Evolutionary conservation across 2,888 invertebrate genomes (phyloP), one percentile per base, ranked within the genome.

Genomic region (Tenthredo distinguenda): DNA sequence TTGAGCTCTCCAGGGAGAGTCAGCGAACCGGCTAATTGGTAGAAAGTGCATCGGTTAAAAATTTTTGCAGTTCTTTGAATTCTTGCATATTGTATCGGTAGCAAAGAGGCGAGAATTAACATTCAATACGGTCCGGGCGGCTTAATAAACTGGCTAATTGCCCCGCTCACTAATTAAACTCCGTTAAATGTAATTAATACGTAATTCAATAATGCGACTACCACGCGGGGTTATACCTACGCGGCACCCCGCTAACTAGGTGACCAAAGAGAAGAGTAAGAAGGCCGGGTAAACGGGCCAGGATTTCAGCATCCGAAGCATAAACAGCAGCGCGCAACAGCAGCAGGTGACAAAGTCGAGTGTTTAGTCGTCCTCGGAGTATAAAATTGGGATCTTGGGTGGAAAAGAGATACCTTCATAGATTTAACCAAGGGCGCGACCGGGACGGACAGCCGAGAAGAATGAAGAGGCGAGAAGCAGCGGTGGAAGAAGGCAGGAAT

Each of bases 401-500:
- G 84, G 84, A 84, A 84, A 85, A 85, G 86, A 83, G 85, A 77
- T 21, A 31, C 40, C 40, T 43, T 15, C 12, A 40, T 74, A 74
- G 40, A 43, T 74, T 43, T 18, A 43, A 43, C 72, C 72, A 76
- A 85, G 86, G 86, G 88, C 84, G 86, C 85, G 86, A 88, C 88
- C 86, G 88, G 87, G 89, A 87, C 87, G 87, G 88, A 86, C 88
- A 87, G 90, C 90, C 89, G 89, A 90, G 90, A 88, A 89, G 89
- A 89, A 91, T 90, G 90, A 91, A 90, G 89, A 88, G 87, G 85
- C 89, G 89, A 91, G 87, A 87, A 88, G 88, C 88, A 86, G 87
- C 87, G 88, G 86, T 87, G 87, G 88, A 88, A 89, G 89, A 88
- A 90, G 90, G 91, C 91, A 92, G 93, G 93, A 93, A 93, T 93